Percentiles rank a stretch among this genome's conserved stretches.
Evolutionary conservation across 2,888 invertebrate species (phyloP).

Genomic region (Aethes cnicana): DNA sequence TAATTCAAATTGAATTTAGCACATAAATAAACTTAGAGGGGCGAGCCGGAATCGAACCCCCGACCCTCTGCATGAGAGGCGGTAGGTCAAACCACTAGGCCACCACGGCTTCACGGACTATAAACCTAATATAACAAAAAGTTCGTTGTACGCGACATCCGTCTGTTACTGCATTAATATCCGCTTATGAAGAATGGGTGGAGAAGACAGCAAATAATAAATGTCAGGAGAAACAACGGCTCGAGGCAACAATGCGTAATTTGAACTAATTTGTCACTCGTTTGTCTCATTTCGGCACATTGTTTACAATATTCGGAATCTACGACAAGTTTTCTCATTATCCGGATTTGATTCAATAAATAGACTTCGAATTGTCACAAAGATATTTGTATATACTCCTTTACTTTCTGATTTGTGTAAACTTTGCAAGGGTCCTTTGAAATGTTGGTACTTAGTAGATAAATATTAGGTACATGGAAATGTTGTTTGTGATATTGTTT

Average conservation of each 20-base stretch:
- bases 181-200: constrained; percentile 46
- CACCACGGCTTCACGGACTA: not conserved
- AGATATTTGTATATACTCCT: too few relatives aligned
- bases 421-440: too few relatives aligned
- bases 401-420: too few relatives aligned
- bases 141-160: constrained; percentile 7
- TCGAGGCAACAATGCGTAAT: constrained; percentile 44
- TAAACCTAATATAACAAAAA: not conserved
- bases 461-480: too few relatives aligned
- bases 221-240: constrained; percentile 53
- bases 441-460: too few relatives aligned
- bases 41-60: too few relatives aligned
- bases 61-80: too few relatives aligned
- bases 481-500: too few relatives aligned
- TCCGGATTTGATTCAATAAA: not conserved
- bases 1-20: too few relatives aligned
- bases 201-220: constrained; percentile 53
- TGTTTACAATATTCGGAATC: constrained; percentile 12
- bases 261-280: constrained; percentile 38
- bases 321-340: constrained; percentile 1
- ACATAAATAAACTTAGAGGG: too few relatives aligned
- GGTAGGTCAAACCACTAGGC: not conserved
- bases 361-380: too few relatives aligned
- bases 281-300: constrained; percentile 20
- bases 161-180: constrained; percentile 51